Conservation (phyloP, 2,113 vertebrate species). For the Pelobates fuscus region DNA sequence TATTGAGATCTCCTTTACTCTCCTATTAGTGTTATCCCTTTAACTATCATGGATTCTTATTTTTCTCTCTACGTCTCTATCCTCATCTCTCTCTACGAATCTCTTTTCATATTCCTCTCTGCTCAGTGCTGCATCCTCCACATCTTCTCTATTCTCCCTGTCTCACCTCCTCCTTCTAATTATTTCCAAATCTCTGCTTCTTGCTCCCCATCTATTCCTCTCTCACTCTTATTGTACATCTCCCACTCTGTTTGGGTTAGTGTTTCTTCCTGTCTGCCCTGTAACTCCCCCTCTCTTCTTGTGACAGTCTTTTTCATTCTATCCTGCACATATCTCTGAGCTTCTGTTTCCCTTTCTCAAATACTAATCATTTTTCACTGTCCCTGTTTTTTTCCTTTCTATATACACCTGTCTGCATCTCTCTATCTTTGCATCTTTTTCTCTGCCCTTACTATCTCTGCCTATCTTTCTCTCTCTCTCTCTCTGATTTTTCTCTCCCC, state of each 20-base stretch:
- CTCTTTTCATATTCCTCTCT: background rate
- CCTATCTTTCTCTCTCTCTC: constrained; percentile 26
- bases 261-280: constrained; percentile 12
- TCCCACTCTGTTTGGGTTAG: constrained; percentile 28
- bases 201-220: background rate
- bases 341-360: constrained; percentile 9
- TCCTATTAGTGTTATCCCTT: background rate
- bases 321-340: background rate
- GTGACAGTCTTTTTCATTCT: constrained; percentile 15
- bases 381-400: constrained; percentile 54
- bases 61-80: background rate
- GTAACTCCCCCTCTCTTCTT: constrained; percentile 14
- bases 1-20: background rate
- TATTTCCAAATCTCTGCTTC: background rate
- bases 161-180: background rate
- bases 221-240: constrained; percentile 1
- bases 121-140: constrained; percentile 5
- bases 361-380: constrained; percentile 13
- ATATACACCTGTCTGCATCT: constrained; percentile 36
- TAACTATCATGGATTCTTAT: background rate
- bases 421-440: constrained; percentile 39
- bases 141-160: background rate
- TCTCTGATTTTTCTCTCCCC: constrained; percentile 16
- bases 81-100: background rate
- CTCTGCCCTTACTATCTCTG: constrained; percentile 31